Conservation (phyloP, 2,797 vertebrate species). For the Onychomys arenicola region DNA sequence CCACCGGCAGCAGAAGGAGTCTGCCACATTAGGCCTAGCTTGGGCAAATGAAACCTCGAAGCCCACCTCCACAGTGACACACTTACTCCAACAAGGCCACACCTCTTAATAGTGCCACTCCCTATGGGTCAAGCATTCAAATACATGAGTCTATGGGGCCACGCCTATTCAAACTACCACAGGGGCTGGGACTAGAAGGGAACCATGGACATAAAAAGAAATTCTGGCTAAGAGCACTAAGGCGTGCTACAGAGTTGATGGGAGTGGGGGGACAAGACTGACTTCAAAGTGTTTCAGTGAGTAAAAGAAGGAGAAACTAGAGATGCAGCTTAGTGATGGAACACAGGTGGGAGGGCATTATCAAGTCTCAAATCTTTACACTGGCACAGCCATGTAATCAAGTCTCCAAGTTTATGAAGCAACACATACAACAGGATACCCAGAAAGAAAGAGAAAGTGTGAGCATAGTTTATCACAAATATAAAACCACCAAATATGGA, state of each 20-base stretch:
- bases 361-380: not conserved
- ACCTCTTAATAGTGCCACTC: not conserved
- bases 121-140: not conserved
- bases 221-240: not conserved
- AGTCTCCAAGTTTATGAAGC: not conserved
- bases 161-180: not conserved
- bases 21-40: not conserved
- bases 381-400: not conserved
- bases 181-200: not conserved
- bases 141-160: not conserved
- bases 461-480: not conserved
- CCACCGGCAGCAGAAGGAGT: not conserved
- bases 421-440: not conserved
- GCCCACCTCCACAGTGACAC: not conserved
- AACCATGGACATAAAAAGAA: not conserved
- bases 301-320: not conserved
- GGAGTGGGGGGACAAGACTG: not conserved
- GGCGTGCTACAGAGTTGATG: not conserved
- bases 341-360: too few relatives aligned
- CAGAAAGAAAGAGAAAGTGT: constrained; percentile 14
- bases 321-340: not conserved
- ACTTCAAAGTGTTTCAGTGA: not conserved
- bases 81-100: not conserved
- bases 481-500: not conserved
- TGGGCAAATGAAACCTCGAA: not conserved